Base-by-base conservation (phyloP, 2,113 vertebrate species). In the Thamnaconus septentrionalis region DNA sequence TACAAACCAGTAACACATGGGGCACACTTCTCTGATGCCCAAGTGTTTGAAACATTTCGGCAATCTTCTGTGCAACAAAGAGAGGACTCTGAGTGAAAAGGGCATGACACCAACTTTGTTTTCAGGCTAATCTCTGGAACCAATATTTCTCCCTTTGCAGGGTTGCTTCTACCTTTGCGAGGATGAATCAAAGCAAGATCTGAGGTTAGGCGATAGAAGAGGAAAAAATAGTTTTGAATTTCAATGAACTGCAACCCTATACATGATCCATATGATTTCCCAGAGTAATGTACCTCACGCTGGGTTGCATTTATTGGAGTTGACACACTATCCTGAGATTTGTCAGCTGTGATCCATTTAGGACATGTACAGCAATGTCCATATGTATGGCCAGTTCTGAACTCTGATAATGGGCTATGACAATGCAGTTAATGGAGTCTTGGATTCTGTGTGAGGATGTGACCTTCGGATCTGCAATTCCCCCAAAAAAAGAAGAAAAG, bases 51-150 rank as follows among this genome's bases (percentile, higher is more conserved):
- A 83, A 71, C 58, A 41, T 74, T 71, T 73, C 6, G 4, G 42
- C 57, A 83, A 81, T 69, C 71, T 64, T 59, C 47, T 41, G 45
- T 59, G 57, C 68, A 80, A 74, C 60, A 68, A 79, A 64, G 59
- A 31, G 41, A 62, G 64, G 47, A 60, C 60, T 76, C 57, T 58
- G 50, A 75, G 73, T 71, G 58, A 83, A 75, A 75, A 65, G 56
- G 44, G 65, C 51, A 72, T 80, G 72, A 80, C 73, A 71, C 81
- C 71, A 74, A 59, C 59, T 61, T 51, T 73, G 62, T 76, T 82
- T 50, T 51, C 61, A 54, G 66, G 58, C 66, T 80, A 80, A 84
- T 81, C 61, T 78, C 75, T 81, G 78, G 58, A 86, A 82, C 77
- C 71, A 74, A 73, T 72, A 77, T 47, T 56, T 56, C 59, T 53